phyloP scores from a whole-genome alignment of 2,797 vertebrate genomes.

The Menidia menidia region DNA sequence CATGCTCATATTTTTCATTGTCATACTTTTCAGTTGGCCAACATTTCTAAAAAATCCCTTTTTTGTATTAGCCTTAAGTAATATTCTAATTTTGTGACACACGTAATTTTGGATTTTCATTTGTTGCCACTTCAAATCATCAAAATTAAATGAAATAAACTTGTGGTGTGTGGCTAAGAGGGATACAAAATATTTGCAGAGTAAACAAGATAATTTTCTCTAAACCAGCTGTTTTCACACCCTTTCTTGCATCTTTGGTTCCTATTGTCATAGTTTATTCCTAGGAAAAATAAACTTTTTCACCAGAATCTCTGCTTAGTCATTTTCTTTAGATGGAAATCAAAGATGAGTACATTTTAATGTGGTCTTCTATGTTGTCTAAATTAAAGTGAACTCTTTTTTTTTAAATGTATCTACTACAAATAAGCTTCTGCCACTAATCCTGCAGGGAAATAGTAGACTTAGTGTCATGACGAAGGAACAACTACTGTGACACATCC shows the following conservation, averaged over 20 bases:
- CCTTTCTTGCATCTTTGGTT: neutral
- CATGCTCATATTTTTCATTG: too few species aligned
- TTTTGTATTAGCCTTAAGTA: too few species aligned
- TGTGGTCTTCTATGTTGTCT: neutral
- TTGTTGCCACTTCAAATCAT: too few species aligned
- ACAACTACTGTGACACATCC: constrained; percentile 33
- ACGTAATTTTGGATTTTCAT: too few species aligned
- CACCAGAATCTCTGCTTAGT: neutral
- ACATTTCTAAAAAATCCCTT: too few species aligned
- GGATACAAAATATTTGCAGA: neutral
- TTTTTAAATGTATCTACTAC: constrained; percentile 12
- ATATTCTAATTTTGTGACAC: too few species aligned
- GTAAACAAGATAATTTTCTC: neutral
- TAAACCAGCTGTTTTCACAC: neutral
- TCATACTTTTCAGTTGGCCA: too few species aligned
- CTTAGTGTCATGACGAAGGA: constrained; percentile 29
- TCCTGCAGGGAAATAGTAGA: constrained; percentile 44
- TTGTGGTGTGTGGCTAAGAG: neutral
- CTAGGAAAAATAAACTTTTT: neutral
- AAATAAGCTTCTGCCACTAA: constrained; percentile 37
- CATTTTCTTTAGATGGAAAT: constrained; percentile 4
- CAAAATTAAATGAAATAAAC: neutral
- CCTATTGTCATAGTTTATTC: neutral
- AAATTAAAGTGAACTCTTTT: constrained; percentile 9
- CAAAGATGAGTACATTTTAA: neutral